Base-by-base conservation (phyloP, 92 coral and sea anemone species). In the Pocillopora grandis region DNA sequence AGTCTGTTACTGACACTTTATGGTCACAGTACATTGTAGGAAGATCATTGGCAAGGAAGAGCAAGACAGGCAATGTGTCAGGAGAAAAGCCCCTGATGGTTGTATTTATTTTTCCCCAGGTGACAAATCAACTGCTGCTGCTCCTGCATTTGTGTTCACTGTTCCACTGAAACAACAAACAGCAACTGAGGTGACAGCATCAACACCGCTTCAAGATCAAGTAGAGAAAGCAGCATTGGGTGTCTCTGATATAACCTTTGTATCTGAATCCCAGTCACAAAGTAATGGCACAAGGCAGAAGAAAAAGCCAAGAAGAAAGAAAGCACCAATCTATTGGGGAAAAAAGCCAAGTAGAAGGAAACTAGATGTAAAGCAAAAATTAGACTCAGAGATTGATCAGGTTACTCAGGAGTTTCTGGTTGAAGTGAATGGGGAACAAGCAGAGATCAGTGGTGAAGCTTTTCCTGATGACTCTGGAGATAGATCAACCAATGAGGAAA, bases 81-180 rank as follows among this genome's bases (percentile, higher is more conserved):
- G 0, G 52, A 31, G 42, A 10, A 27, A 42, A 65, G 19, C 58
- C 20, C 52, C 31, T 72, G 27, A 23, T 78, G 57, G 11, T 13
- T 36, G 33, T 31, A 17, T 20, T 37, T 58, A 49, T 27, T 70
- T 19, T 42, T 60, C n/a, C 31, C 52, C 9, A 92, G 95, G 98
- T 62, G 98, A 94, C 70, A 89, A 81, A 65, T 69, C 91, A 19
- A 87, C 92, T 76, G 86, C 96, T n/a, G 93, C 85, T 69, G 92
- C 93, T 8, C 98, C 95, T 66, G 94, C 98, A 23, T 94, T 90
- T 72, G 90, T 94, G 65, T 93, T 90, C 78, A 90, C 91, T 63
- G 88, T 73, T 78, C 77, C 88, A 64, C 58, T 21, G 55, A 71
- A 58, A 23, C 80, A 87, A 73, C 48, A 69, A 1, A 76, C 11